Evolutionary conservation across 2,888 invertebrate species (phyloP).

Genomic region (Calameuta pallipes): DNA sequence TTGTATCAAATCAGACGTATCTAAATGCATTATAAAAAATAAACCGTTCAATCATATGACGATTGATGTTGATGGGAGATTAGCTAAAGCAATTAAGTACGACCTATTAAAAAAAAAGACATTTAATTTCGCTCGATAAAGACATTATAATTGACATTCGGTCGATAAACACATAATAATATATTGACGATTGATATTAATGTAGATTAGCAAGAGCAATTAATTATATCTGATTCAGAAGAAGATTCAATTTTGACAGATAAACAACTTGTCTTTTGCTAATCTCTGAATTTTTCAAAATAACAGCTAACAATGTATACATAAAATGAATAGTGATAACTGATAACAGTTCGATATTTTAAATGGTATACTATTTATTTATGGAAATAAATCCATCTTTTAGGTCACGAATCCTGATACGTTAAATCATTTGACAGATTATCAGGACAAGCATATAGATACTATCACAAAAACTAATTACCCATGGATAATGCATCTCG

Average conservation of each 20-base stretch:
- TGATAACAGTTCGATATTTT: background rate
- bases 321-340: background rate
- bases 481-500: conserved; percentile 52
- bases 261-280: background rate
- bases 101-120: too few species aligned
- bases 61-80: background rate
- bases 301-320: background rate
- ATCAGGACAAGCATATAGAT: conserved; percentile 56
- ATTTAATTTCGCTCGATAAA: background rate
- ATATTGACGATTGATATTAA: background rate
- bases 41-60: background rate
- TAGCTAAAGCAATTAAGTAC: background rate
- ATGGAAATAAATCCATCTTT: conserved; percentile 1
- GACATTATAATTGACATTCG: too few species aligned
- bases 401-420: conserved; percentile 62
- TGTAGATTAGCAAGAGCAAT: background rate
- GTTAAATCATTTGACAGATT: conserved; percentile 65
- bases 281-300: background rate
- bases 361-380: too few species aligned
- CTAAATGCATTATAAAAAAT: background rate
- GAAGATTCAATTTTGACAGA: background rate
- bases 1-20: background rate
- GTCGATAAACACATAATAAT: background rate
- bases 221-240: background rate
- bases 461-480: conserved; percentile 58